A percentile compares a stretch with the other conserved stretches of the same genome.
Evolutionary conservation across 2,888 invertebrate genomes (phyloP).

Genomic region (Allophyes oxyacanthae): DNA sequence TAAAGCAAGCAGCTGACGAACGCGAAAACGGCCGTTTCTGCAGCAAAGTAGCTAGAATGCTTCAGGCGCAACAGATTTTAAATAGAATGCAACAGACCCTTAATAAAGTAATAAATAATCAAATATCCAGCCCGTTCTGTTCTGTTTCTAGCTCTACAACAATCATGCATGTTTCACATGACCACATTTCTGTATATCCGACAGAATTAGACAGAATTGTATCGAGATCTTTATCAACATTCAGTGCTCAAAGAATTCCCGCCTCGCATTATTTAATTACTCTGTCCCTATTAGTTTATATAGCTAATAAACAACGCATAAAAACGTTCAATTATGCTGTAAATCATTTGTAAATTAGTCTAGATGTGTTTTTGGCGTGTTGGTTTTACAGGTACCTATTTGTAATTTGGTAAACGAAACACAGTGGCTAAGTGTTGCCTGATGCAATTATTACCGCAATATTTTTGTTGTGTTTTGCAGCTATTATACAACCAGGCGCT

Average conservation of each 20-base stretch:
- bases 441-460: conserved; percentile 33
- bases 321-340: conserved; percentile 60
- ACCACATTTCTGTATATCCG: conserved; percentile 66
- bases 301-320: conserved; percentile 63
- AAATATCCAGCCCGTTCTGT: background rate
- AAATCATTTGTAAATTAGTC: conserved; percentile 60
- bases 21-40: too few relatives aligned
- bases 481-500: conserved; percentile 21
- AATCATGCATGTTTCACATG: conserved; percentile 63
- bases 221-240: conserved; percentile 63
- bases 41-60: too few relatives aligned
- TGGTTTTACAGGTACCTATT: conserved; percentile 30
- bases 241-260: conserved; percentile 51
- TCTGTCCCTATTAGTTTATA: conserved; percentile 62
- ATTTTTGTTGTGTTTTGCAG: conserved; percentile 12
- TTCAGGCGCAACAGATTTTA: too few relatives aligned
- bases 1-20: too few relatives aligned
- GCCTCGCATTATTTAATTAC: conserved; percentile 60
- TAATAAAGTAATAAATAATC: too few relatives aligned
- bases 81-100: too few relatives aligned
- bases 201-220: conserved; percentile 70
- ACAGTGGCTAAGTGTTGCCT: conserved; percentile 26
- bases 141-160: conserved; percentile 44
- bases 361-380: conserved; percentile 49
- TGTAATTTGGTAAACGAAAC: conserved; percentile 7